Conservation (phyloP, 1,140 invertebrate species). For the Nasonia giraulti region DNA sequence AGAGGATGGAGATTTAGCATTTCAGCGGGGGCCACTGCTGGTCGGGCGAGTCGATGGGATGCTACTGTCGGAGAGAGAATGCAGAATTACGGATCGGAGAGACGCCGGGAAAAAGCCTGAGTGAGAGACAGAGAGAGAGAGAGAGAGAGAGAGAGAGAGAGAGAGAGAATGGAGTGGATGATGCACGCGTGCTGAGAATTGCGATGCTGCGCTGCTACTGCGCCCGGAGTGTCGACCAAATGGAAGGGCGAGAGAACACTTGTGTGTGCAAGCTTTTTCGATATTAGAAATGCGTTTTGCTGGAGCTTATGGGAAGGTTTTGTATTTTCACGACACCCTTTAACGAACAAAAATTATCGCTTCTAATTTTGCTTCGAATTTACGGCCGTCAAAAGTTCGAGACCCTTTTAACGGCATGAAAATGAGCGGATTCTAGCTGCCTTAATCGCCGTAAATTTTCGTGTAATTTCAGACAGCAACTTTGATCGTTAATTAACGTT, state of each 20-base stretch:
- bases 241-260: too few relatives aligned
- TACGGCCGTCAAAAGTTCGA: background rate
- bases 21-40: constrained; percentile 5
- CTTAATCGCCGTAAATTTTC: background rate
- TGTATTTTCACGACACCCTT: background rate
- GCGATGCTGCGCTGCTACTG: background rate
- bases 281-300: too few relatives aligned
- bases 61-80: constrained; percentile 3
- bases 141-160: background rate
- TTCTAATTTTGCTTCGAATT: background rate
- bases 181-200: constrained; percentile 1
- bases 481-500: background rate
- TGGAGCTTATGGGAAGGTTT: background rate
- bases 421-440: background rate
- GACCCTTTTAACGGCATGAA: background rate
- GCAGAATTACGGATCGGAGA: constrained; percentile 22
- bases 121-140: background rate
- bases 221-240: background rate
- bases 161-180: background rate
- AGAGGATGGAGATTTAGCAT: constrained; percentile 29
- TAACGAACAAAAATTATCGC: background rate
- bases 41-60: background rate
- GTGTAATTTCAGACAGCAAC: background rate
- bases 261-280: too few relatives aligned
- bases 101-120: background rate